A percentile compares a stretch with the other conserved stretches of the same genome.
phyloP scores from a whole-genome alignment of 2,888 invertebrate genomes.

The Clistopyga incitator region DNA sequence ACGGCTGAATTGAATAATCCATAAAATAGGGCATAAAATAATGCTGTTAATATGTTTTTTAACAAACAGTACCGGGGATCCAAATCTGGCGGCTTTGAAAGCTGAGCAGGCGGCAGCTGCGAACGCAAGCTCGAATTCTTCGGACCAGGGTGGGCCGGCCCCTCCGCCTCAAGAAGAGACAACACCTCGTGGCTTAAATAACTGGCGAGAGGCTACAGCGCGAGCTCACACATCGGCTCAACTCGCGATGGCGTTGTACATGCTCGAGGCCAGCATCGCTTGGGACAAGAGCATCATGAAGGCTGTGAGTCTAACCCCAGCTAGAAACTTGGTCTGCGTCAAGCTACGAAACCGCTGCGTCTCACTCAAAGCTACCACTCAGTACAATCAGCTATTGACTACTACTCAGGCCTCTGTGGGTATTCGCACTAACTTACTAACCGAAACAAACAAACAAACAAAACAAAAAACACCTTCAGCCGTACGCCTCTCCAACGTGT shows the following conservation, averaged over 20 bases:
- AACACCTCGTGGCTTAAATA: slow-evolving; percentile 91
- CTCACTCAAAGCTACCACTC: slow-evolving; percentile 83
- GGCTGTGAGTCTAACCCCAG: slow-evolving; percentile 91
- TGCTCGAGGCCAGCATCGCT: slow-evolving; percentile 96
- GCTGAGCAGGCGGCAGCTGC: slow-evolving; percentile 84
- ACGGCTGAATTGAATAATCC: background rate
- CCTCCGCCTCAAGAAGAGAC: slow-evolving; percentile 85
- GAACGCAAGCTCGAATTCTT: slow-evolving; percentile 77
- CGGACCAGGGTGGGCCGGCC: slow-evolving; percentile 81
- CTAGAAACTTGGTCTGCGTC: slow-evolving; percentile 83
- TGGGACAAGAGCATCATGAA: slow-evolving; percentile 99
- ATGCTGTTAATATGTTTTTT: background rate
- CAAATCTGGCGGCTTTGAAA: slow-evolving; percentile 87
- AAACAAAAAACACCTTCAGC: slow-evolving; percentile 8
- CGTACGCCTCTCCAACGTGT: slow-evolving; percentile 3
- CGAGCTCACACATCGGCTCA: slow-evolving; percentile 95
- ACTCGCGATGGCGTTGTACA: slow-evolving; percentile 94
- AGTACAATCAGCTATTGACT: slow-evolving; percentile 83
- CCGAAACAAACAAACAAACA: slow-evolving; percentile 68
- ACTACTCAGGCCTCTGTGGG: slow-evolving; percentile 83
- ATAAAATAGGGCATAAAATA: background rate
- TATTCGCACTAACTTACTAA: slow-evolving; percentile 84
- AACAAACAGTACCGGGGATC: slow-evolving; percentile 86
- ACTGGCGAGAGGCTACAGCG: slow-evolving; percentile 96
- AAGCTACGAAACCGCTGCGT: slow-evolving; percentile 83